Percentiles rank a stretch among this genome's conserved stretches.
These are phyloP conservation scores for Bufo bufo DNA, from an alignment of 2,113 vertebrate species.

Conservation along the genomic window DNA sequence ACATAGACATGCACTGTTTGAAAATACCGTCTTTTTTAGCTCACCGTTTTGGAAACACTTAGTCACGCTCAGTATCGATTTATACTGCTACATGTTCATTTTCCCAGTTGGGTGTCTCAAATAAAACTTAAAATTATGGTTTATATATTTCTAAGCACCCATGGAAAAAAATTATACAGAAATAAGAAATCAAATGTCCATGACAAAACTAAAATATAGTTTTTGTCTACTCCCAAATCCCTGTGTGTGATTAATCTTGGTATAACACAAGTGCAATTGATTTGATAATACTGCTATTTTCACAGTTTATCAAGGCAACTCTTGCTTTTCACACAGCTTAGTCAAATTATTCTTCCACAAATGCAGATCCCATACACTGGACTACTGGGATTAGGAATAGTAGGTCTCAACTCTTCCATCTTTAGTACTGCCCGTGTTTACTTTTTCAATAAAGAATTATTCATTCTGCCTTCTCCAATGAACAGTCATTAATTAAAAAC, in stretches of 20 bases:
- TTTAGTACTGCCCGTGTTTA: not conserved
- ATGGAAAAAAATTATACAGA: constrained; percentile 30
- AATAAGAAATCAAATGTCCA: constrained; percentile 38
- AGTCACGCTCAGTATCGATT: constrained; percentile 49
- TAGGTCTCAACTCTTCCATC: constrained; percentile 11
- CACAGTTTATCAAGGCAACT: constrained; percentile 41
- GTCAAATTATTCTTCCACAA: constrained; percentile 25
- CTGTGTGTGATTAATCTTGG: constrained; percentile 44
- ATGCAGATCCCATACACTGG: constrained; percentile 8
- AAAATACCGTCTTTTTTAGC: constrained; percentile 30
- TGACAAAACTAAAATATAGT: constrained; percentile 38
- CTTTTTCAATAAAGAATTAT: constrained; percentile 19
- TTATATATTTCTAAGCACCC: constrained; percentile 33
- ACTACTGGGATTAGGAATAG: constrained; percentile 26
- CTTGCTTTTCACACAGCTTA: constrained; percentile 21
- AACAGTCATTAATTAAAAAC: constrained; percentile 17
- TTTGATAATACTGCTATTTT: constrained; percentile 50
- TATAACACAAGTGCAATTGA: constrained; percentile 50
- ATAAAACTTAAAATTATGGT: constrained; percentile 20
- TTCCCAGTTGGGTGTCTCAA: constrained; percentile 32
- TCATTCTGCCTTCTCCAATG: not conserved
- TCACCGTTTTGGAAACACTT: constrained; percentile 42
- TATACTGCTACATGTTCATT: constrained; percentile 40
- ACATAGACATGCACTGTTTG: constrained; percentile 30
- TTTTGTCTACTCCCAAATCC: constrained; percentile 36